phyloP scores from a whole-genome alignment of 64 coral and sea anemone species.

The Pachyseris speciosa region DNA sequence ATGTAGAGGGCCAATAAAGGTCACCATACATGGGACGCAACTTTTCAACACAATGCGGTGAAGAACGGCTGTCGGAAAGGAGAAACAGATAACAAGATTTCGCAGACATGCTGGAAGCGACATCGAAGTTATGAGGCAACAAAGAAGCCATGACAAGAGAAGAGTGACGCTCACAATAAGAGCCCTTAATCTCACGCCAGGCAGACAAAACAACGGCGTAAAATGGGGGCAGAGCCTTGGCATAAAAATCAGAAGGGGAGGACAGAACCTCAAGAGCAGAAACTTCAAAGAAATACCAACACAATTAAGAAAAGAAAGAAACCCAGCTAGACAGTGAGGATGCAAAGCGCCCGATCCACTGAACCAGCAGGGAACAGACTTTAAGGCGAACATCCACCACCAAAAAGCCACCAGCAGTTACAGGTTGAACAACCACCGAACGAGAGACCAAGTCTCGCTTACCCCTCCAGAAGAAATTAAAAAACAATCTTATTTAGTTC shows the following conservation, averaged over 20 bases:
- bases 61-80: neutral
- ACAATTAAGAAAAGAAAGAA: no score
- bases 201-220: neutral
- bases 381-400: neutral
- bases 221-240: no score
- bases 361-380: no score
- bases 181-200: neutral
- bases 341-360: neutral
- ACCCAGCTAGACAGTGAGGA: neutral
- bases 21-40: neutral
- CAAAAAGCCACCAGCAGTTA: neutral
- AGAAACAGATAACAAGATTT: no score
- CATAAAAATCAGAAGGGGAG: no score
- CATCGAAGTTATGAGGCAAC: neutral
- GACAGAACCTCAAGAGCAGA: no score
- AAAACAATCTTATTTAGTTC: neutral
- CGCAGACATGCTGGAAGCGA: no score
- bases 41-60: slow-evolving; percentile 5
- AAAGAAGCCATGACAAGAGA: neutral
- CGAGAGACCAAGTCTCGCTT: slow-evolving; percentile 12
- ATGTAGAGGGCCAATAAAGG: no score
- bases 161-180: no score
- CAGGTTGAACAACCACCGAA: neutral
- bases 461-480: neutral
- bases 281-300: neutral